A percentile compares a stretch with the other conserved stretches of the same genome.
These are phyloP conservation scores for Anadara kagoshimensis DNA, from an alignment of 1,140 invertebrate genomes.

Conservation along the genomic window DNA sequence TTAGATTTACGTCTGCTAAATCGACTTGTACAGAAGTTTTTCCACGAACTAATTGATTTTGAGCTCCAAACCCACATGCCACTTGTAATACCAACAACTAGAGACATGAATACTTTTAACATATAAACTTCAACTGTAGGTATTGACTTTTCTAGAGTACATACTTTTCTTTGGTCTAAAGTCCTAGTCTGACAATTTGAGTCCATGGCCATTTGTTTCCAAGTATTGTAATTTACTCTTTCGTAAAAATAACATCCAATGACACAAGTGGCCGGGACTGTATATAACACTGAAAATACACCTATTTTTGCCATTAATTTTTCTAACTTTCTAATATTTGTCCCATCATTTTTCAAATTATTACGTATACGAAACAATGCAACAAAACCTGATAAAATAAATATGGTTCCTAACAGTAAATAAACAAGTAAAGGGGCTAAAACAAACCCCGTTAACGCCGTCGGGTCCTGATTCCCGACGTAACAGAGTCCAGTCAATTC, in stretches of 20 bases:
- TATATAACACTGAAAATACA: slow-evolving; percentile 95
- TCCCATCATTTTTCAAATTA: slow-evolving; percentile 84
- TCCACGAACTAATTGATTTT: slow-evolving; percentile 71
- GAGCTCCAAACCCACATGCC: slow-evolving; percentile 74
- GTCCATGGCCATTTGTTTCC: slow-evolving; percentile 57
- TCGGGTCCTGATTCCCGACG: slow-evolving; percentile 93
- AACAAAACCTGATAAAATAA: slow-evolving; percentile 95
- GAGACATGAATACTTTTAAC: slow-evolving; percentile 81
- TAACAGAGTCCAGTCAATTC: slow-evolving; percentile 97
- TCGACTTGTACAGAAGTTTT: slow-evolving; percentile 65
- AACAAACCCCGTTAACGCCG: slow-evolving; percentile 90
- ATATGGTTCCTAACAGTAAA: slow-evolving; percentile 92
- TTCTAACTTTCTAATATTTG: slow-evolving; percentile 69
- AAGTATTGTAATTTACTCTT: slow-evolving; percentile 69
- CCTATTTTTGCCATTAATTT: slow-evolving; percentile 92
- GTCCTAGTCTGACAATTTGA: slow-evolving; percentile 36
- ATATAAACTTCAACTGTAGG: slow-evolving; percentile 73
- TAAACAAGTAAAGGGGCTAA: slow-evolving; percentile 92
- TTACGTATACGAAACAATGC: slow-evolving; percentile 95
- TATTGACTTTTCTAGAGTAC: slow-evolving; percentile 69
- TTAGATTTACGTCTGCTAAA: slow-evolving; percentile 64
- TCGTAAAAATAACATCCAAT: slow-evolving; percentile 97
- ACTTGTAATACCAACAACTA: slow-evolving; percentile 78
- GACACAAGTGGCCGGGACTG: slow-evolving; percentile 93
- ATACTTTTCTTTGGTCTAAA: slow-evolving; percentile 43